Conservation (phyloP, 1,140 invertebrate species). For the Caenorhabditis latens region DNA sequence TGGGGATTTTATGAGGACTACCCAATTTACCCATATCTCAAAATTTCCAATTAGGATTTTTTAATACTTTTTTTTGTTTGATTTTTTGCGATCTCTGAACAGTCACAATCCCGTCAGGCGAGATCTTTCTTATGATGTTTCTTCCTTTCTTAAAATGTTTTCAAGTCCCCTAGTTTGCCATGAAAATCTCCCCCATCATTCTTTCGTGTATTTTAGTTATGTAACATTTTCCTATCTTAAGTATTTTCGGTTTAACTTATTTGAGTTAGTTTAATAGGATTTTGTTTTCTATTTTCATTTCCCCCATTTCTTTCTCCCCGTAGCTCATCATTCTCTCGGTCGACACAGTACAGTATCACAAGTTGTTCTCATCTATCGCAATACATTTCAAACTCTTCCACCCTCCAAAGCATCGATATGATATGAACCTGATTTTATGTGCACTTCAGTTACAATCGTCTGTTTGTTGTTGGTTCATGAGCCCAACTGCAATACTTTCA, state of each 20-base stretch:
- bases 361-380: conserved; percentile 27
- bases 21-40: background rate
- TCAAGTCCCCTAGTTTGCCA: background rate
- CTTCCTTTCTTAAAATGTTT: background rate
- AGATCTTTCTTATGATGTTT: background rate
- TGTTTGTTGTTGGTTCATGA: background rate
- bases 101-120: conserved; percentile 21
- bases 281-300: background rate
- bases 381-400: conserved; percentile 18
- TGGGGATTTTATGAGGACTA: background rate
- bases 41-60: background rate
- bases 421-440: background rate
- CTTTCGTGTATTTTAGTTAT: conserved; percentile 25
- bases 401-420: background rate
- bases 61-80: background rate
- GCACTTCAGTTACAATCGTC: background rate
- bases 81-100: conserved; percentile 1
- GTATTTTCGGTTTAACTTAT: too few species aligned
- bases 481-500: background rate
- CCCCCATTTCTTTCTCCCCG: background rate
- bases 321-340: background rate
- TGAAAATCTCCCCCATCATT: background rate
- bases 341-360: background rate
- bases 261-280: background rate
- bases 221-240: too few species aligned